A percentile compares a stretch with the other conserved stretches of the same genome.
Conservation (phyloP, 2,888 invertebrate species). For the Acronicta alni region DNA sequence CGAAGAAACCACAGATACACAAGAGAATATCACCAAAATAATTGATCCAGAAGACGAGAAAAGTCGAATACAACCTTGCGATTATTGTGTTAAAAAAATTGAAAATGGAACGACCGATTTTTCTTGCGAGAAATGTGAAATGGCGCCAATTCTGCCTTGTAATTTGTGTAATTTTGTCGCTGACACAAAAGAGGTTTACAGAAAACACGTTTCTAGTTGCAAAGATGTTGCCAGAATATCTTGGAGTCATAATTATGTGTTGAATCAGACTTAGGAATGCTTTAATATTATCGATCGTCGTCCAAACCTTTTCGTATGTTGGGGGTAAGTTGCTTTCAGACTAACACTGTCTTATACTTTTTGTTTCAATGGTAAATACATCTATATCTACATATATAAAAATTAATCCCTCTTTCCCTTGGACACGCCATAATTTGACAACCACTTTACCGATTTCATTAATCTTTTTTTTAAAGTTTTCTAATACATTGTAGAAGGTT, state of each 20-base stretch:
- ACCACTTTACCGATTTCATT: too few relatives aligned
- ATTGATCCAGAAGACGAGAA: slow-evolving; percentile 17
- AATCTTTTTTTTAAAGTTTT: too few relatives aligned
- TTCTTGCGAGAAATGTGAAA: slow-evolving; percentile 43
- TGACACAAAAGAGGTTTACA: slow-evolving; percentile 34
- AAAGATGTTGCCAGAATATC: slow-evolving; percentile 41
- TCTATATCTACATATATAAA: too few relatives aligned
- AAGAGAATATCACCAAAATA: slow-evolving; percentile 16
- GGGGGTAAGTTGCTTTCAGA: too few relatives aligned
- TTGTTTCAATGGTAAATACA: too few relatives aligned
- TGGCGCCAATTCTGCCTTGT: slow-evolving; percentile 37
- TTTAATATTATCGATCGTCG: too few relatives aligned
- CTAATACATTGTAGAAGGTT: too few relatives aligned
- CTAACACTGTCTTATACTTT: too few relatives aligned
- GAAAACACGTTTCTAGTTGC: slow-evolving; percentile 41
- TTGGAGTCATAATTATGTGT: slow-evolving; percentile 42
- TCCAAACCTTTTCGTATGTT: too few relatives aligned
- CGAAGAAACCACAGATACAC: slow-evolving; percentile 21
- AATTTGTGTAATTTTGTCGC: slow-evolving; percentile 37
- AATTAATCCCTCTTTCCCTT: too few relatives aligned
- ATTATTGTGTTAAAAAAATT: slow-evolving; percentile 33
- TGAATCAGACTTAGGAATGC: slow-evolving; percentile 42
- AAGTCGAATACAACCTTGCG: slow-evolving; percentile 43
- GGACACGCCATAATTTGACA: too few relatives aligned
- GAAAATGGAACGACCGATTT: slow-evolving; percentile 23